Evolutionary conservation across 2,888 invertebrate species (phyloP), one percentile per base, ranked within the genome.

Genomic region (Fissipunctia ypsillon): DNA sequence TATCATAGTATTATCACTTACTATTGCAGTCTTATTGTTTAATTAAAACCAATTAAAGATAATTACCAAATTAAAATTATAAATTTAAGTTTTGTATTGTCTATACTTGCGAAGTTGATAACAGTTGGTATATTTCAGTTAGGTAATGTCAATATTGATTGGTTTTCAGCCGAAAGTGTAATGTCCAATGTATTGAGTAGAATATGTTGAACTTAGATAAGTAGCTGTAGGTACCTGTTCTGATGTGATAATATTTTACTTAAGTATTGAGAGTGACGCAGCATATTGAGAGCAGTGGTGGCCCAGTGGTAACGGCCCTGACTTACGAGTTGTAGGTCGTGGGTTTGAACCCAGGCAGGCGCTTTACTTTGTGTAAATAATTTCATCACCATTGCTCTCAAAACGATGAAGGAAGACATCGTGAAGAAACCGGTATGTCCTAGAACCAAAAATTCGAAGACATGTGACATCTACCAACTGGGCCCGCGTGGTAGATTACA

Each of bases 51-150:
- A 73, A 75, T 69, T 52, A 59, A 59, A 57, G 50, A 66, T 65
- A 78, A 83, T 78, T 72, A 56, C 25, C 66, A 69, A 61, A 73
- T 69, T 74, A 80, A 45, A 66, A 56, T 63, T n/a, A 69, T 83
- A 83, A 67, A 78, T 69, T 73, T 56, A 50, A 48, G 50, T 41
- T 70, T 67, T 69, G 31, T 65, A 48, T 65, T 41, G 50, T 77
- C 48, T 43, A 56, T 50, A 54, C 48, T 52, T 50, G 65, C 56
- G 2, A 41, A 60, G 25, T 71, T 65, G 59, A 79, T 79, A 67
- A 67, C 57, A 19, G 16, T 54, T 54, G 52, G 52, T 57, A 45
- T 59, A 65, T 77, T 77, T 35, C 41, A 45, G 48, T 31, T 52
- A 52, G 59, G 56, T 70, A 9, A 71, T 61, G 60, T 75, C 48